Percentiles rank a stretch among this genome's conserved stretches.
Conservation (phyloP, 2,888 invertebrate genomes). For the Drosophila fungiperda region DNA sequence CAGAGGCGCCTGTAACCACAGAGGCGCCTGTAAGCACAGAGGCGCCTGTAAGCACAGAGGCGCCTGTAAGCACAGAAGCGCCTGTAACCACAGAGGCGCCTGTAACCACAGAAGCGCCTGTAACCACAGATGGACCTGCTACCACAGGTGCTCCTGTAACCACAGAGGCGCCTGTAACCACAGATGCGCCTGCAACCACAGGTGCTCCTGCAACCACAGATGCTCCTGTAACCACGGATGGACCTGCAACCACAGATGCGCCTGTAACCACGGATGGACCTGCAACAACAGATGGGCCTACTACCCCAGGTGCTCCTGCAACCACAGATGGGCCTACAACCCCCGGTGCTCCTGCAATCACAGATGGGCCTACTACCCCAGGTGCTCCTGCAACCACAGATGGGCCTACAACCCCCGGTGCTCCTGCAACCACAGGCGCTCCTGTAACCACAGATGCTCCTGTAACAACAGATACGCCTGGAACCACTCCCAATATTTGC, state of each 20-base stretch:
- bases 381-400: neutral
- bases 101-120: neutral
- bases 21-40: neutral
- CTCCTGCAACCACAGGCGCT: too few species aligned
- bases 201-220: neutral
- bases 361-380: conserved; percentile 1
- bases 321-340: conserved; percentile 12
- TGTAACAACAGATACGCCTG: neutral
- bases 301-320: neutral
- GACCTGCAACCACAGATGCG: too few species aligned
- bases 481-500: conserved; percentile 40
- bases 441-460: too few species aligned
- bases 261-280: neutral
- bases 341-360: neutral
- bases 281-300: neutral
- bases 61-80: neutral
- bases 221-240: neutral
- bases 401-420: neutral
- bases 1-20: neutral
- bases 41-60: conserved; percentile 5
- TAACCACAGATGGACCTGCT: fast-evolving
- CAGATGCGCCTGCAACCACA: conserved; percentile 2
- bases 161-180: neutral
- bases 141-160: too few species aligned
- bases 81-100: neutral